Base-by-base conservation (phyloP, 1,140 invertebrate species). In the Mizuhopecten yessoensis region DNA sequence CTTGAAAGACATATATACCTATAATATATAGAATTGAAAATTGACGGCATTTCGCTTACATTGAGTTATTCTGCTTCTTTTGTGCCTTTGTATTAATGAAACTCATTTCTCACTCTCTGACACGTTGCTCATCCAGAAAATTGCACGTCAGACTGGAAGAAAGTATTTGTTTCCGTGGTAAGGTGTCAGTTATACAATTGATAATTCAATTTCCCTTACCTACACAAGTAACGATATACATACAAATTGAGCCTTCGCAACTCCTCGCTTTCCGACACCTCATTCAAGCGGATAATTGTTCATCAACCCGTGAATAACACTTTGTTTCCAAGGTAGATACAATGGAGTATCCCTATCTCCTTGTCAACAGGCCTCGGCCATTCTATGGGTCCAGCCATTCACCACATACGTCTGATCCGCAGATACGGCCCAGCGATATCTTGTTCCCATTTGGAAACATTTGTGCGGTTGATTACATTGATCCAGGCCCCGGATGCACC, bases 201-300 rank as follows among this genome's bases (percentile, higher is more conserved):
- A 75, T 75, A 75, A 75, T 75, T 75, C 57, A 75, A 29, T 75
- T 75, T 75, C 57, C 23, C 57, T 29, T 75, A 75, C 57, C 23
- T 75, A 29, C 29, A 75, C 57, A 75, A 75, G 57, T 75, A 75
- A 75, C 57, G 23, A 75, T 75, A 75, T 75, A 49, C 45, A 75
- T 75, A 75, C n/a, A 75, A n/a, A 5, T 29, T 75, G 2, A 9
- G 45, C 11, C 45, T 17, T 75, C 5, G 42, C 17, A 45, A 45
- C 42, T 45, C 42, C 42, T 75, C 29, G 57, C 57, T 75, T n/a
- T 29, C 57, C 57, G 57, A 75, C 57, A 75, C n/a, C 57, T 75
- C n/a, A 17, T 29, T 75, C 57, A 75, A 75, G 57, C 57, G 57
- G 57, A 75, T 75, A 75, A 75, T 75, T 75, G 57, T 75, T 75